Conservation (phyloP, 2,888 invertebrate genomes). For the Phyllotreta cruciferae region DNA sequence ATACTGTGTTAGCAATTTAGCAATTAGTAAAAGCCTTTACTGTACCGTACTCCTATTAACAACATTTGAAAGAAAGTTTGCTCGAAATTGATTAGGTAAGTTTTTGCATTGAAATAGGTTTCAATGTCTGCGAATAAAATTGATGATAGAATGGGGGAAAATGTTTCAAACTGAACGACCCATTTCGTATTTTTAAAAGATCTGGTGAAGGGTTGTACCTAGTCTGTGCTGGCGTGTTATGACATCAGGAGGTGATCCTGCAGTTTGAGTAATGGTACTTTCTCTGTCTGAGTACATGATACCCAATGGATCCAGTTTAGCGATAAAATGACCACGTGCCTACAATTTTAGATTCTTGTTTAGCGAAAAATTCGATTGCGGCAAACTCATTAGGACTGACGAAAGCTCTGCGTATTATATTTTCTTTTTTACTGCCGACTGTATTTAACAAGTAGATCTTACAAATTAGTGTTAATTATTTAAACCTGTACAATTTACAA, state of each 20-base stretch:
- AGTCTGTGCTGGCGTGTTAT: constrained; percentile 71
- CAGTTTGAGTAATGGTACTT: constrained; percentile 60
- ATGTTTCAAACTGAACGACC: constrained; percentile 56
- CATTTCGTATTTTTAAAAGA: constrained; percentile 27
- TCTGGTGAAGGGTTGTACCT: constrained; percentile 62
- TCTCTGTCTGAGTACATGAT: constrained; percentile 74
- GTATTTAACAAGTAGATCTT: background rate
- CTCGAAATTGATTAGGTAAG: background rate
- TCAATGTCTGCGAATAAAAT: background rate
- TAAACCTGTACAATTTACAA: too few species aligned
- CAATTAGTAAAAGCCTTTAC: too few species aligned
- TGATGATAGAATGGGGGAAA: constrained; percentile 18
- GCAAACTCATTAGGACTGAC: constrained; percentile 25
- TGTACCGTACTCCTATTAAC: too few species aligned
- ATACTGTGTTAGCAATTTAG: too few species aligned
- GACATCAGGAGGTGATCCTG: constrained; percentile 65
- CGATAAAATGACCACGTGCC: constrained; percentile 94
- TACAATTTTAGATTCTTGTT: constrained; percentile 54
- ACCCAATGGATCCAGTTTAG: constrained; percentile 92
- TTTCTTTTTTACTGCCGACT: background rate
- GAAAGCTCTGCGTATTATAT: background rate
- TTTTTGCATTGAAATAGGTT: too few species aligned
- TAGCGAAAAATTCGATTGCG: constrained; percentile 15
- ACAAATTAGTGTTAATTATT: too few species aligned
- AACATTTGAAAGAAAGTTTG: too few species aligned